Percentiles rank a stretch among this genome's conserved stretches.
Conservation (phyloP, 1,140 invertebrate genomes). For the Drosophila virilis region DNA sequence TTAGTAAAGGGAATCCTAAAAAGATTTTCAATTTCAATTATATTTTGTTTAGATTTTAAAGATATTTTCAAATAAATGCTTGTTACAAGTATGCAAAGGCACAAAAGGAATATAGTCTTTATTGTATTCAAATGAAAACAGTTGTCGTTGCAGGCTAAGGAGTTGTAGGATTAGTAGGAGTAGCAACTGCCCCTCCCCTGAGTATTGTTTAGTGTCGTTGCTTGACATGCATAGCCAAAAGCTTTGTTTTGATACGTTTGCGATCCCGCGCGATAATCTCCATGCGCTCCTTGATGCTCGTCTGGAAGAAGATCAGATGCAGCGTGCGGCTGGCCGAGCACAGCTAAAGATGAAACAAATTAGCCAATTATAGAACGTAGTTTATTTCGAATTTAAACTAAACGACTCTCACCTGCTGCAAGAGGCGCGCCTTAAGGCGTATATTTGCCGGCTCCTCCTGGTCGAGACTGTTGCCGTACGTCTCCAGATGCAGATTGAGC, state of each 20-base stretch:
- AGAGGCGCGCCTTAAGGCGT: constrained; percentile 87
- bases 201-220: constrained; percentile 26
- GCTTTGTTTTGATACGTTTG: constrained; percentile 67
- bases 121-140: background rate
- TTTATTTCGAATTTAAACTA: background rate
- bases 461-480: constrained; percentile 48
- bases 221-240: constrained; percentile 56
- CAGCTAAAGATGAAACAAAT: constrained; percentile 84
- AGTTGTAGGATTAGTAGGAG: background rate
- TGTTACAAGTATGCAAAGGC: background rate
- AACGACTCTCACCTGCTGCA: constrained; percentile 86
- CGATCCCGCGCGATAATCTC: constrained; percentile 86
- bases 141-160: background rate
- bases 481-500: constrained; percentile 89
- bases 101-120: background rate
- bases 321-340: constrained; percentile 87
- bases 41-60: background rate
- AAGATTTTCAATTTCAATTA: background rate
- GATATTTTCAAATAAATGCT: background rate
- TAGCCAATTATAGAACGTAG: background rate
- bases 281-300: constrained; percentile 86
- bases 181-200: background rate
- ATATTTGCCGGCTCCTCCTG: constrained; percentile 87
- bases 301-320: constrained; percentile 86
- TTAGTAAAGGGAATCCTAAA: background rate